Evolutionary conservation across 2,888 invertebrate genomes (phyloP).

Genomic region (Hipparchia sbordonii): DNA sequence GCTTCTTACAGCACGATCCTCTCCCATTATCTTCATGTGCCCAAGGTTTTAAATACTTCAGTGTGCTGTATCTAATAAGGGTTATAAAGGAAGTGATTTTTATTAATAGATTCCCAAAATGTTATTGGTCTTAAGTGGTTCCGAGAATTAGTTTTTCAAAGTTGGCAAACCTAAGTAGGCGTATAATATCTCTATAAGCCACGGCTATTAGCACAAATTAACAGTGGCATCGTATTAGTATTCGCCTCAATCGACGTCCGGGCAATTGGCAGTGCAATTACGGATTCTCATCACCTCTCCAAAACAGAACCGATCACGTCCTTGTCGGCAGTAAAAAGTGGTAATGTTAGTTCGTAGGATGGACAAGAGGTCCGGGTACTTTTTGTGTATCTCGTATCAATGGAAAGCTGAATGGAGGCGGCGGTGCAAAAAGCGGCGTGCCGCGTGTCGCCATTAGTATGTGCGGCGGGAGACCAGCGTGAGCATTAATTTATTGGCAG

Average conservation of each 20-base stretch:
- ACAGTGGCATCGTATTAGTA: constrained; percentile 34
- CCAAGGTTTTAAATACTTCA: not conserved
- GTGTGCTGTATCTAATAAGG: not conserved
- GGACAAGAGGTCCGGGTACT: constrained; percentile 59
- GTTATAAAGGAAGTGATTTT: not conserved
- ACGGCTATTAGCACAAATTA: constrained; percentile 38
- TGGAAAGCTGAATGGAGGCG: constrained; percentile 73
- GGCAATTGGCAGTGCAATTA: constrained; percentile 55
- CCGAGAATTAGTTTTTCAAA: not conserved
- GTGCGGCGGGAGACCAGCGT: constrained; percentile 70
- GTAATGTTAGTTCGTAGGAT: constrained; percentile 64
- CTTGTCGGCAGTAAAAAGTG: constrained; percentile 66
- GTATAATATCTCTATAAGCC: constrained; percentile 33
- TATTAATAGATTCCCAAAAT: not conserved
- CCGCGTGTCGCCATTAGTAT: constrained; percentile 81
- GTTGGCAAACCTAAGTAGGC: not conserved
- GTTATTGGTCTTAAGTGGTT: not conserved
- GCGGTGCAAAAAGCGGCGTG: constrained; percentile 65
- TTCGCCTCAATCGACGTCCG: constrained; percentile 37
- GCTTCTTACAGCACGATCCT: too few relatives aligned
- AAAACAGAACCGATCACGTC: constrained; percentile 70
- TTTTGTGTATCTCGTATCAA: constrained; percentile 71
- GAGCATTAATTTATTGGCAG: constrained; percentile 80
- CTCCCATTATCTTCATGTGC: too few relatives aligned
- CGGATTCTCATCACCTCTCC: constrained; percentile 59